Evolutionary conservation across 2,888 invertebrate genomes (phyloP), one percentile per base, ranked within the genome.

Genomic region (Diploptera punctata): DNA sequence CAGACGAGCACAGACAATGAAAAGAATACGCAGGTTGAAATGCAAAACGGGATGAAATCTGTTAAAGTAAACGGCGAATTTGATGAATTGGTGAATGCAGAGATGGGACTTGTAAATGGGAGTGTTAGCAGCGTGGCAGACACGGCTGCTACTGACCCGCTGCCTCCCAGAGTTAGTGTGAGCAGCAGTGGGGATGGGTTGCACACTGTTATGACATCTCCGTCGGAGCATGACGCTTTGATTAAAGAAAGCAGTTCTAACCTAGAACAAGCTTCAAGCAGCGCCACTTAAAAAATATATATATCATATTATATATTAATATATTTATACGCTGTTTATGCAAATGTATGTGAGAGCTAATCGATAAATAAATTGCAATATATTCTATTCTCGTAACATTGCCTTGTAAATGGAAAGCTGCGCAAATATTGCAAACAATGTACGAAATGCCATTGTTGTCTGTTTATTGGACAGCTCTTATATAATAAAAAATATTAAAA

Each of bases 201-300:
- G 21, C 72, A 72, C n/a, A 62, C 65, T 10, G 44, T 68, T 21
- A 82, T 88, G 3, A 84, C 87, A 38, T 88, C 88, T 68, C 85
- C 86, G 1, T 86, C 86, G 33, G 89, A 90, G 78, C 81, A 87
- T 71, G 89, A 89, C 79, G 84, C 85, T 52, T 83, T 89, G 70
- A 87, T 89, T 38, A 54, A 65, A 9, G 43, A 54, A 60, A 70
- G 57, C 21, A 52, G 38, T 26, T 65, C 65, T 47, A 65, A 47
- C n/a, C 18, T 47, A 44, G 65, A 26, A 29, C 65, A 65, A 47
- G 26, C 44, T 24, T n/a, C n/a, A 7, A 57, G 10, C 13, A 57
- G n/a, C 29, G n/a, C 26, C 26, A 31, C 31, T 57, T 57, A 57
- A 52, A 57, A 57, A 24, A 18, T n/a, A 24, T 2, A 4, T n/a